These are phyloP conservation scores for Anisognathus igniventris DNA, from an alignment of 2,797 vertebrate genomes.

Conservation along the genomic window DNA sequence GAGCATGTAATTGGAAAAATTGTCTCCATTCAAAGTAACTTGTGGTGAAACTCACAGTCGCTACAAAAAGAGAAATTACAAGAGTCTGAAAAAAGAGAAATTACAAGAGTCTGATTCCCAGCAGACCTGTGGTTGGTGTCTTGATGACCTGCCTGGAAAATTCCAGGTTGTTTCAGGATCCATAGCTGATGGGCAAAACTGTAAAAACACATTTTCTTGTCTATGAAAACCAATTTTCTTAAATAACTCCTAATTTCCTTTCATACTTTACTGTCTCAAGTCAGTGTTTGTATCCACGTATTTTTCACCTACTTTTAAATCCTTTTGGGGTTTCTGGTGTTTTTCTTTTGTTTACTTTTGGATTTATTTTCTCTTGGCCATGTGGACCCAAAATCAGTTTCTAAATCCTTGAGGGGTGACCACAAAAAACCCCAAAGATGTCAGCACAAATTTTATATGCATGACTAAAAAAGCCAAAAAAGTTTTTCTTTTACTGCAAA, in stretches of 20 bases:
- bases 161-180: background rate
- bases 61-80: background rate
- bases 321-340: accelerated
- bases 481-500: background rate
- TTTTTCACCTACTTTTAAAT: background rate
- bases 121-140: background rate
- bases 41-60: background rate
- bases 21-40: background rate
- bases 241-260: background rate
- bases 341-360: background rate
- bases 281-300: background rate
- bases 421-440: background rate
- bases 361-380: background rate
- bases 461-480: background rate
- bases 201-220: background rate
- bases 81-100: background rate
- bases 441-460: background rate
- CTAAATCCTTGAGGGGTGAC: background rate
- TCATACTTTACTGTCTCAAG: background rate
- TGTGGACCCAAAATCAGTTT: background rate
- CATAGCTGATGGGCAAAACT: background rate
- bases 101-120: background rate
- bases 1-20: background rate
- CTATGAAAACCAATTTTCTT: background rate
- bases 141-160: background rate